These are phyloP conservation scores for Chrysaora quinquecirrha DNA, from an alignment of 30 jellyfish, hydroid and myxozoan species.

Conservation along the genomic window DNA sequence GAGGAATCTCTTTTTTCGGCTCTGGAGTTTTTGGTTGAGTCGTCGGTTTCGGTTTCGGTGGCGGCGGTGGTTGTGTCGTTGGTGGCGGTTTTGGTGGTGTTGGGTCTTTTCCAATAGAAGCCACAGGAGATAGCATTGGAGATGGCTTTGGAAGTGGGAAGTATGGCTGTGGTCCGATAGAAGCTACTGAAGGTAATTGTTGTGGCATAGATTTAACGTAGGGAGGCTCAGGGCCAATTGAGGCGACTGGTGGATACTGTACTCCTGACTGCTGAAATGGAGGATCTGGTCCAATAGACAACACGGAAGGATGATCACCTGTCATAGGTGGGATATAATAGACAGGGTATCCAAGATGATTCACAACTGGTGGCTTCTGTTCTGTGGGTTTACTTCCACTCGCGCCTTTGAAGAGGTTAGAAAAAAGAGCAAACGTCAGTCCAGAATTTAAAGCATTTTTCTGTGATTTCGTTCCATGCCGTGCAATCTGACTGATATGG, in stretches of 20 bases:
- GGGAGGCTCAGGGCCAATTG: slow-evolving; percentile 62
- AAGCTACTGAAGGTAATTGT: slow-evolving; percentile 32
- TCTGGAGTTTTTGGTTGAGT: slow-evolving; percentile 7
- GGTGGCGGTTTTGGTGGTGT: slow-evolving; percentile 32
- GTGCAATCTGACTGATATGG: background rate
- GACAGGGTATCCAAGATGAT: slow-evolving; percentile 56
- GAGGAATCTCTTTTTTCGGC: slow-evolving; percentile 20
- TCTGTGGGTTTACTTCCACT: slow-evolving; percentile 1
- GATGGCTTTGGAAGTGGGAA: slow-evolving; percentile 35
- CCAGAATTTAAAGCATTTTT: slow-evolving; percentile 17
- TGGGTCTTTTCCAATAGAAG: slow-evolving; percentile 65
- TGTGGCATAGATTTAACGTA: slow-evolving; percentile 23
- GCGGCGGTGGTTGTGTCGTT: slow-evolving; percentile 7
- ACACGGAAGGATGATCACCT: slow-evolving; percentile 50
- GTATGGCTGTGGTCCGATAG: slow-evolving; percentile 65
- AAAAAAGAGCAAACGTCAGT: slow-evolving; percentile 60
- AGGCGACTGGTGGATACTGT: slow-evolving; percentile 57
- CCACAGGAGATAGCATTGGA: slow-evolving; percentile 20
- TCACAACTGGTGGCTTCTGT: slow-evolving; percentile 38
- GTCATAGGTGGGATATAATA: slow-evolving; percentile 51
- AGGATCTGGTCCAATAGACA: slow-evolving; percentile 83
- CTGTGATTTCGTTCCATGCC: background rate
- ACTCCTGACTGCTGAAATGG: slow-evolving; percentile 36
- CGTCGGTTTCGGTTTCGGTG: slow-evolving; percentile 37
- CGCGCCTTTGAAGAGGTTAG: slow-evolving; percentile 38